phyloP scores from a whole-genome alignment of 92 coral and sea anemone species.

The Meandrina meandrites region DNA sequence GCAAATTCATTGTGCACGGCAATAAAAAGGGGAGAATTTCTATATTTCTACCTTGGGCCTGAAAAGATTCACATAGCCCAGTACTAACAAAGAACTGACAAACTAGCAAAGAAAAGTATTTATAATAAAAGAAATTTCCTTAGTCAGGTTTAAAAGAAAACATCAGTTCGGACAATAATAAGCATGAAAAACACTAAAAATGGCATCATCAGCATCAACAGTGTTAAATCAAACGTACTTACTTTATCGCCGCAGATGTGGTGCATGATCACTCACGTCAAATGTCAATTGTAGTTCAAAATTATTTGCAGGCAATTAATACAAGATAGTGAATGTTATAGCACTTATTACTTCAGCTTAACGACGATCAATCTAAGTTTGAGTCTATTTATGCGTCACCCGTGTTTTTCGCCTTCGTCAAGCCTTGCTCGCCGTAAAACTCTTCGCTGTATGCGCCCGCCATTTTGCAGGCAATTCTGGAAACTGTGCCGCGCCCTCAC shows the following conservation, averaged over 20 bases:
- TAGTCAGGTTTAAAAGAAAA: neutral
- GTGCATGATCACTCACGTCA: neutral
- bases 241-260: neutral
- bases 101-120: neutral
- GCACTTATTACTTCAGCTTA: neutral
- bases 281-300: neutral
- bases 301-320: neutral
- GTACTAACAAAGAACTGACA: neutral
- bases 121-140: neutral
- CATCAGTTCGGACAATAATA: neutral
- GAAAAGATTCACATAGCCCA: neutral
- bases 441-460: neutral
- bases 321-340: neutral
- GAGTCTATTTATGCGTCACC: neutral
- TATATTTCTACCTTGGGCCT: neutral
- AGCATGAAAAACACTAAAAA: neutral
- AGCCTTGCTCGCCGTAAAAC: neutral
- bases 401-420: neutral
- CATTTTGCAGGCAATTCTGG: constrained; percentile 17
- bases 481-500: constrained; percentile 19
- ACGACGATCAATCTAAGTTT: neutral
- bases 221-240: neutral
- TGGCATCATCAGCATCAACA: neutral
- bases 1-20: neutral
- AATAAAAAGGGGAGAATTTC: neutral